Percentiles rank a stretch among this genome's conserved stretches.
Evolutionary conservation across 30 jellyfish, hydroid and myxozoan species (phyloP).

Genomic region (Aurelia aurita complex sp. Pacific): DNA sequence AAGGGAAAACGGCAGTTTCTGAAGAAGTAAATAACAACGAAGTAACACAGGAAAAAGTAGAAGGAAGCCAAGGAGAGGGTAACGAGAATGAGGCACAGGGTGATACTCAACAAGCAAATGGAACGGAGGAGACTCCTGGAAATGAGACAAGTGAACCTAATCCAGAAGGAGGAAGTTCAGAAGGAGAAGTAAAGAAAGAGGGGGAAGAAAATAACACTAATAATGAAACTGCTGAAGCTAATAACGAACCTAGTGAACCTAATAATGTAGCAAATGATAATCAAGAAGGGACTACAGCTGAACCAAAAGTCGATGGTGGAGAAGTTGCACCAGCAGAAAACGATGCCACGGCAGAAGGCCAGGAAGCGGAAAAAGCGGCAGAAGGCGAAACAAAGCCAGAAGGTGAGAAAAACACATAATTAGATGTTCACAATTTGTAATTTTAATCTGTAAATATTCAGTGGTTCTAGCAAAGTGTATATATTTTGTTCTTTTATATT

Average conservation of each 20-base stretch:
- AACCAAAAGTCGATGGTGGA: neutral
- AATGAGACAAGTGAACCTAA: neutral
- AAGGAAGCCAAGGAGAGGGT: too few relatives aligned
- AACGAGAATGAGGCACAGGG: too few relatives aligned
- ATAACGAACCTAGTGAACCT: neutral
- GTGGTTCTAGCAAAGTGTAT: neutral
- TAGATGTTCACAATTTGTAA: too few relatives aligned
- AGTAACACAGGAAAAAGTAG: neutral
- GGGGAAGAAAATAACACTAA: neutral
- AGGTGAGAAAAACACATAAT: constrained; percentile 18
- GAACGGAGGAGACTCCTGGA: neutral
- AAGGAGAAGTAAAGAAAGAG: neutral
- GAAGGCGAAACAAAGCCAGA: neutral
- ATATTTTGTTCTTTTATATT: neutral
- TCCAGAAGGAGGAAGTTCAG: neutral
- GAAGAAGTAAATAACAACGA: constrained; percentile 1
- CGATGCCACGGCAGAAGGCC: neutral
- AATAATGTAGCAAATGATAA: constrained; percentile 4
- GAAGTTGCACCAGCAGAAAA: neutral
- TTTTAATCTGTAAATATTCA: constrained; percentile 12
- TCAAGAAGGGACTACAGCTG: constrained; percentile 2
- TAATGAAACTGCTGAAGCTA: neutral
- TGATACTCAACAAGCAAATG: too few relatives aligned
- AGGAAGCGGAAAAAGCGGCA: neutral
- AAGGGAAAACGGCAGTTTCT: neutral